Conservation (phyloP, 2,797 vertebrate species). For the Xiphophorus birchmanni region DNA sequence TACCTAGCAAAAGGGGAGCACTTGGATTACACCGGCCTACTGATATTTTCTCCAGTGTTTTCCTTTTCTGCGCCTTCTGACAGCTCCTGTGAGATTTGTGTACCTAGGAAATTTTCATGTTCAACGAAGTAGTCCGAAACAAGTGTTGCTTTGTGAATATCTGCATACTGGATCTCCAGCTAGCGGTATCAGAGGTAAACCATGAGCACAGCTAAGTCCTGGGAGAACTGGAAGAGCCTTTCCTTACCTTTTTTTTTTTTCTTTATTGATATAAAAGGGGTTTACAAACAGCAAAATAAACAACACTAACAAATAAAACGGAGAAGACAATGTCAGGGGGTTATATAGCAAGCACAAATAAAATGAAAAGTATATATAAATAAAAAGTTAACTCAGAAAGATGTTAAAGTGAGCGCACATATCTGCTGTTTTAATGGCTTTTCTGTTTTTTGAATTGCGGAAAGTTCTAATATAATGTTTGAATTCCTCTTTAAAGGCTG, state of each 20-base stretch:
- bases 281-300: not conserved
- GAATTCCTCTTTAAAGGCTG: not conserved
- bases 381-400: not conserved
- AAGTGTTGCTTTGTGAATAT: not conserved
- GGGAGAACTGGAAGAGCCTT: not conserved
- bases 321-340: not conserved
- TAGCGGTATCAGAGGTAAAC: not conserved
- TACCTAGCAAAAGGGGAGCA: slow-evolving; percentile 31
- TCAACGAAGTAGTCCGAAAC: not conserved
- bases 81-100: not conserved
- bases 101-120: not conserved
- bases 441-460: not conserved
- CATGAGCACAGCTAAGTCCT: not conserved
- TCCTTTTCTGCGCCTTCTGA: slow-evolving; percentile 15
- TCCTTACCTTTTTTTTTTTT: not conserved
- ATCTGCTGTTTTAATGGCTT: not conserved
- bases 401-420: not conserved
- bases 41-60: not conserved
- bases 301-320: not conserved
- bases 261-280: not conserved
- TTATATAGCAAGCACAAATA: not conserved
- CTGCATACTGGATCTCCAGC: slow-evolving; percentile 26
- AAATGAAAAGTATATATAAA: not conserved
- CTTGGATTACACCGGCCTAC: not conserved
- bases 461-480: not conserved